Evolutionary conservation across 2,797 vertebrate genomes (phyloP).

Genomic region (Remorina albescens): DNA sequence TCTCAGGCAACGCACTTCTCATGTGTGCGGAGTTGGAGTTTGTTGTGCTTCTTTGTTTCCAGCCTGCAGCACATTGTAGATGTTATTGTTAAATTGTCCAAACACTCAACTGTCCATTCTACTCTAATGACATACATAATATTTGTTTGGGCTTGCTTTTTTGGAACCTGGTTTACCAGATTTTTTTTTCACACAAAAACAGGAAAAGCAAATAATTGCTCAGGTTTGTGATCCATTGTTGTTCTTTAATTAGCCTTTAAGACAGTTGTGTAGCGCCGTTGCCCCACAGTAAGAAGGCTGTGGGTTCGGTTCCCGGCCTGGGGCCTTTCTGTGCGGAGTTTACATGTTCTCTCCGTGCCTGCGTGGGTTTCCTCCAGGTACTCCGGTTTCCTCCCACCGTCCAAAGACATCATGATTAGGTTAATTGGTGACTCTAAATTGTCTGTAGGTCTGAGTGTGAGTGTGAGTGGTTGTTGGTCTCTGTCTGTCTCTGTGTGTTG

Average conservation of each 20-base stretch:
- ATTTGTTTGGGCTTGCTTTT: constrained; percentile 7
- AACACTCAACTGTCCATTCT: constrained; percentile 3
- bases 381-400: too few species aligned
- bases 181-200: constrained; percentile 3
- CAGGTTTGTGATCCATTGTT: constrained; percentile 12
- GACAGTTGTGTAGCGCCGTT: neutral
- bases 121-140: neutral
- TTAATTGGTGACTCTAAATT: too few species aligned
- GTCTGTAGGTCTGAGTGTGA: too few species aligned
- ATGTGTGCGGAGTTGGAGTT: constrained; percentile 23
- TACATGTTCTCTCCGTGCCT: too few species aligned
- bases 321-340: too few species aligned
- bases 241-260: constrained; percentile 39
- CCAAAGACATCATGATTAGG: too few species aligned
- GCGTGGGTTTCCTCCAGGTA: too few species aligned
- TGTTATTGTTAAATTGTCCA: neutral
- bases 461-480: too few species aligned
- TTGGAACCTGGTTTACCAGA: neutral
- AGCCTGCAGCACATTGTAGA: constrained; percentile 10
- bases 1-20: constrained; percentile 15
- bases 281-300: too few species aligned
- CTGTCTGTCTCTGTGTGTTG: too few species aligned
- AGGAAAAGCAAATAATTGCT: constrained; percentile 6
- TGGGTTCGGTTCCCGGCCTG: too few species aligned
- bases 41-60: constrained; percentile 18